Base-by-base conservation (phyloP, 2,888 invertebrate genomes). In the Geotrupes spiniger region DNA sequence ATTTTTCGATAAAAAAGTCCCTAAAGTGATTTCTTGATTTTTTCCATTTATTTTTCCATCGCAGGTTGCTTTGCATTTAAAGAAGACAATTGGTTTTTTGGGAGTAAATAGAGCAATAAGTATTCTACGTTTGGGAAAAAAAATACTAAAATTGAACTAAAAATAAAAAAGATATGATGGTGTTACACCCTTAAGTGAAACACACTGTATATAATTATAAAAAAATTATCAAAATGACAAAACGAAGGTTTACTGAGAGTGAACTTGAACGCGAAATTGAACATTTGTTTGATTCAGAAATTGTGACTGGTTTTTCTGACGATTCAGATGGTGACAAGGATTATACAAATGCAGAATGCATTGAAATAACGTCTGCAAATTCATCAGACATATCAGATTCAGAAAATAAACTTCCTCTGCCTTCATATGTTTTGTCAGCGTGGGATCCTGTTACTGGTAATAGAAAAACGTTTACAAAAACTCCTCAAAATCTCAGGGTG, bases 401-500 rank as follows among this genome's bases (percentile, higher is more conserved):
- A n/a, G n/a, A n/a, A n/a, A n/a, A 27, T 27, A 27, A 27, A 27
- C 27, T 27, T 27, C 27, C 27, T 27, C 8, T 27, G 9, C 27
- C 27, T 27, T 27, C 27, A 27, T 11, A 5, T 31, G 31, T 31
- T 31, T 31, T 21, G 21, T 21, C 21, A 41, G 27, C 8, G 16
- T 31, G 36, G 36, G 42, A 36, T 16, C 2, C 31, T 42, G 42
- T 42, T 42, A 5, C 16, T 33, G 42, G 42, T 10, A n/a, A 10
- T 33, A 42, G 42, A 33, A 11, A 33, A 17, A 33, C 31, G 25
- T 42, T 42, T 26, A 42, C 16, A 10, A 16, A 12, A 8, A 33
- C 17, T 33, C 17, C 16, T 17, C 33, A 42, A 36, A 33, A 42
- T 33, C n/a, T 15, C 33, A 33, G 31, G 10, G 36, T 42, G 6